Evolutionary conservation across 2,113 vertebrate species (phyloP).

Genomic region (Paratilapia polleni): DNA sequence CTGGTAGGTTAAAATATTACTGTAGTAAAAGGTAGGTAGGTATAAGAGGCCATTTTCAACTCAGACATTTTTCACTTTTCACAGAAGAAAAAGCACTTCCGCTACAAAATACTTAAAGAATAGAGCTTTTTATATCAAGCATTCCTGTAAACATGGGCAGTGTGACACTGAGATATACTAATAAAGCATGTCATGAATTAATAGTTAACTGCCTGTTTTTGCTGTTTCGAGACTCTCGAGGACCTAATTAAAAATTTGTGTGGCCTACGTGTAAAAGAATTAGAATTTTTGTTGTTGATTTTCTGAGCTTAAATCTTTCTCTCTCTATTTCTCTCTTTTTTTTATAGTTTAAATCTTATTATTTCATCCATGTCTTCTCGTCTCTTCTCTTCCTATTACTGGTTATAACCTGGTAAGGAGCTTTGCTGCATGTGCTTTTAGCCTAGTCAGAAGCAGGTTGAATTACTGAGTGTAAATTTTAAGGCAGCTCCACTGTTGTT

Average conservation of each 20-base stretch:
- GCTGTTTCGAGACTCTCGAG: background rate
- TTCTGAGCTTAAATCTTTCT: background rate
- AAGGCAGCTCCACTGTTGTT: background rate
- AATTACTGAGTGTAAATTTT: background rate
- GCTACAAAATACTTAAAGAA: background rate
- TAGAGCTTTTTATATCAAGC: background rate
- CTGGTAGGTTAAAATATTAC: constrained; percentile 81
- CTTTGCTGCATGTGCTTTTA: constrained; percentile 2
- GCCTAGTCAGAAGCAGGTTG: background rate
- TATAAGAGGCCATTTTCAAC: background rate
- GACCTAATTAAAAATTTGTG: background rate
- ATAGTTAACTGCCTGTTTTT: background rate
- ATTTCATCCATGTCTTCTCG: constrained; percentile 1
- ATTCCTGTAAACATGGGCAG: background rate
- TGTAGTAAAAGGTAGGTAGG: background rate
- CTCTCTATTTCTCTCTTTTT: background rate
- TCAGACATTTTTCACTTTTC: background rate
- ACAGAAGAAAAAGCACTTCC: background rate
- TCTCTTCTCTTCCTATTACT: constrained; percentile 9
- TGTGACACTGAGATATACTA: background rate
- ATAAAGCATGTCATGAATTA: background rate
- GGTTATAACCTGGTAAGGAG: constrained; percentile 5
- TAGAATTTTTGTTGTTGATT: background rate
- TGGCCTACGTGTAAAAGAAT: background rate
- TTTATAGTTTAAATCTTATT: constrained; percentile 1